Base-by-base conservation (phyloP, 2,797 vertebrate genomes). In the Heliangelus exortis region DNA sequence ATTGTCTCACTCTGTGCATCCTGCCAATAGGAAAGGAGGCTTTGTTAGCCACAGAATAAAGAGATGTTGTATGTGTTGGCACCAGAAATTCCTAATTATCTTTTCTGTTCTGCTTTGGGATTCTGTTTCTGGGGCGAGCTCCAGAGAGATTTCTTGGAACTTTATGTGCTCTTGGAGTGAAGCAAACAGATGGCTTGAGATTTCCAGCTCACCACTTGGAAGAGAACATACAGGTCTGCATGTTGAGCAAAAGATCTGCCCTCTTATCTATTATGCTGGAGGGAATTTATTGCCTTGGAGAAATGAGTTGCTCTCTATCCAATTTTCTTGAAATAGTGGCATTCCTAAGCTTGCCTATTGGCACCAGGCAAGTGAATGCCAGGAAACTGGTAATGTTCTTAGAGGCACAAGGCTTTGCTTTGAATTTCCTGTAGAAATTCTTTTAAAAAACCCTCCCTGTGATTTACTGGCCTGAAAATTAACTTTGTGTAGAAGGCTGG, bases 121-220 rank as follows among this genome's bases (percentile, higher is more conserved):
- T 91, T 90, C 71, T 89, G 51, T 75, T 96, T 95, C 94, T 93
- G 88, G 96, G 91, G 90, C 67, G 8, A 94, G 83, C 90, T 95
- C 90, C 89, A 92, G 55, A 63, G 84, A 90, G 50, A 96, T 86
- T 95, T 97, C 93, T 95, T 95, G 91, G 94, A 97, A 96, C 19
- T 89, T 96, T 91, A 66, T 48, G 57, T 57, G 43, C 23, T 80
- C 58, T 75, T 90, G 82, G 84, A 86, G 31, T 29, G 20, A 61
- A 89, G 43, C 39, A 86, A 94, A 39, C 7, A 7, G 43, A 90
- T 68, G 26, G 39, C 9, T 82, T 84, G 57, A 31, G 16, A 87
- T 81, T 97, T 96, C 89, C 81, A 94, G 93, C 89, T 29, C 54
- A 53, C 39, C 87, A 61, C 63, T 76, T 93, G 62, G 91, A 85